Base-by-base conservation (phyloP, 2,888 invertebrate species). In the Diplolepis rosae region DNA sequence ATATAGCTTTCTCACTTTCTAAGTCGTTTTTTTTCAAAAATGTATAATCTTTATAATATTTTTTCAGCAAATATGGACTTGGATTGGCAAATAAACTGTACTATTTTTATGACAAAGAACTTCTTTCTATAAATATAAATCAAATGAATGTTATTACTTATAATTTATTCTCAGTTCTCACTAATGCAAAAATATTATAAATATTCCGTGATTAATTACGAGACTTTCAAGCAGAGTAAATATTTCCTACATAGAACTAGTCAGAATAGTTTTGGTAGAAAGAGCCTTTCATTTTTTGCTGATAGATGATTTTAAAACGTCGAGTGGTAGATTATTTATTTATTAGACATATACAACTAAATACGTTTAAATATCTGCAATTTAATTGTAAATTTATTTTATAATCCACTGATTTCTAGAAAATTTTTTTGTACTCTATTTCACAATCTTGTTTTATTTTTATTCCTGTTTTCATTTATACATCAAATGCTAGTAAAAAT, bases 1-100 rank as follows among this genome's bases (percentile, higher is more conserved):
- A 24, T 24, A n/a, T 61, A 61, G 61, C 39, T 27, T 61, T 39
- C 24, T 24, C 56, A 61, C 35, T 24, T 61, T 61, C 22, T 6
- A 11, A 39, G 9, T 6, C 35, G 22, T 61, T 18, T 39, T 61
- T 18, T 39, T n/a, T 48, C 22, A 22, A 48, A 1, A 24, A 24
- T 39, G 6, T 27, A 18, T 39, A 27, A 39, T 24, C 39, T 65
- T 24, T 18, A 65, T n/a, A n/a, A n/a, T 15, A 4, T 30, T 51
- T 66, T 27, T 66, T 45, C 48, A 32, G 27, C 28, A 7, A 42
- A 39, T 39, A 28, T 27, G n/a, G 48, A 45, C 22, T 45, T 11
- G 6, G 66, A 24, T 27, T 22, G 24, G 45, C 24, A 13, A 32
- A 32, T 32, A 39, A 5, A 30, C 27, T 52, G 22, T 48, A 32